Base-by-base conservation (phyloP, 2,888 invertebrate genomes). In the Serrognathus titanus region DNA sequence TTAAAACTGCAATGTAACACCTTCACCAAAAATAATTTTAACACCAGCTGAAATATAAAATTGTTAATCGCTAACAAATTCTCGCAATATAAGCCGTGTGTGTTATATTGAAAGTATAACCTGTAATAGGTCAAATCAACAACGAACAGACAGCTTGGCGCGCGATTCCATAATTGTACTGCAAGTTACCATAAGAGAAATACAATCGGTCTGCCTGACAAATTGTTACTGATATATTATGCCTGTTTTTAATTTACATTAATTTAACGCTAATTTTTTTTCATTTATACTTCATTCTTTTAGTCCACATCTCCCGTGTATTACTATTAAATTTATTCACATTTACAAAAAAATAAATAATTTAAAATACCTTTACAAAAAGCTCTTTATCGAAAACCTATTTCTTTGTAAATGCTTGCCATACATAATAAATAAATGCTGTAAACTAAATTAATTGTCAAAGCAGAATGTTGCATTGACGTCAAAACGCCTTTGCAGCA, bases 101-200 rank as follows among this genome's bases (percentile, higher is more conserved):
- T 20, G 40, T 46, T 53, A 39, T 37, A 40, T 40, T 24, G 39
- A 40, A 20, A 48, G 39, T 37, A 49, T 55, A 55, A 43, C 55
- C 49, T 49, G 63, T 59, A 62, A 62, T 63, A 63, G 58, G 61
- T 58, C 61, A 59, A 61, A 59, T 57, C 53, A 51, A 55, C 37
- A 41, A 50, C 53, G 53, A 63, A 43, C 71, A 75, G 75, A 75
- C 75, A 67, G 75, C 73, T 56, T 68, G 75, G 72, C 75, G 74
- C 24, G 24, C 73, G 62, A 61, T 66, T 63, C 66, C 67, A 66
- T 72, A 69, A 71, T 71, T 66, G 58, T 51, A 69, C 68, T 70
- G 70, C 73, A 72, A 52, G 52, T 52, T 52, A 45, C 52, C 52
- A 52, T 52, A 52, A 52, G 24, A 52, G 52, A 43, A 52, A 43